Conservation (phyloP, 2,888 invertebrate genomes). For the Micoletzkya japonica region DNA sequence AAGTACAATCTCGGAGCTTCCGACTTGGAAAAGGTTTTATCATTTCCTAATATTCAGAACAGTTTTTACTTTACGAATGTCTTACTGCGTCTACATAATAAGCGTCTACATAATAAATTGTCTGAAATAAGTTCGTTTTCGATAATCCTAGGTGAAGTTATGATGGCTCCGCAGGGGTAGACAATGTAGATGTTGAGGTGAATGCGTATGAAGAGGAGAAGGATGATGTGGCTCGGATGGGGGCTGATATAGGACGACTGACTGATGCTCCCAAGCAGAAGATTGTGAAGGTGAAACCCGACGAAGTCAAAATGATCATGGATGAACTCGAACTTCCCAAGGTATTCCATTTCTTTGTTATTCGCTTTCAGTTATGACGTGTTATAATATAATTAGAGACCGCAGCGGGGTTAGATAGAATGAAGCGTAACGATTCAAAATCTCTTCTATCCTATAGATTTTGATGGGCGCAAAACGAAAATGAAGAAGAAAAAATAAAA, state of each 20-base stretch:
- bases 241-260: neutral
- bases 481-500: too few species aligned
- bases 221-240: constrained; percentile 16
- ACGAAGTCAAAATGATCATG: constrained; percentile 48
- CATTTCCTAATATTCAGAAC: neutral
- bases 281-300: constrained; percentile 44
- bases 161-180: too few species aligned
- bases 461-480: too few species aligned
- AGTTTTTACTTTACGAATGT: neutral
- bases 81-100: too few species aligned
- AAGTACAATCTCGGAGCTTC: constrained; percentile 54
- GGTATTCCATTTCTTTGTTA: constrained; percentile 7
- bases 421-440: too few species aligned
- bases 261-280: constrained; percentile 28
- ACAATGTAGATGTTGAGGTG: neutral
- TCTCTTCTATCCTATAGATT: too few species aligned
- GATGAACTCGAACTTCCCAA: constrained; percentile 44
- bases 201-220: constrained; percentile 1
- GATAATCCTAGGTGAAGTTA: neutral
- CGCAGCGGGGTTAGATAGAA: too few species aligned
- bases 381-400: too few species aligned
- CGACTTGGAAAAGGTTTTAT: constrained; percentile 47
- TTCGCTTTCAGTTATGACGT: neutral
- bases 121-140: too few species aligned
- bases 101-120: too few species aligned